Evolutionary conservation across 2,797 vertebrate genomes (phyloP), one percentile per base, ranked within the genome.

Genomic region (Cottoperca gobio): DNA sequence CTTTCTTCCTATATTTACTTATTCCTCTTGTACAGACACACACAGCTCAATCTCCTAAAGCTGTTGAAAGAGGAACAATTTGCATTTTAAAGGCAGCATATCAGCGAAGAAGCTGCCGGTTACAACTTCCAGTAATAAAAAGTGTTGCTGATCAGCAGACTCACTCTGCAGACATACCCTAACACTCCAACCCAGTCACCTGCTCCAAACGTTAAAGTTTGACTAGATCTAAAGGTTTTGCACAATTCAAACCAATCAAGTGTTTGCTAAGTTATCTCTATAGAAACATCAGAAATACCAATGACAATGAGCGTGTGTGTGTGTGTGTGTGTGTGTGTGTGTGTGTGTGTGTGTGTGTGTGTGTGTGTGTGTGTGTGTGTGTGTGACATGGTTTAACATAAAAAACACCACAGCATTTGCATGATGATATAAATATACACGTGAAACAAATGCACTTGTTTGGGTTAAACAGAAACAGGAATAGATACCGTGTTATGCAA

Each of bases 81-180:
- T 73, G 61, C 72, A 75, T 55, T 49, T 71, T n/a, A 67, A 67
- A 61, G 48, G 21, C 23, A 65, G 39, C 40, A 24, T 65, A 49
- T 53, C 57, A 64, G 48, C 43, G 53, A 26, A 59, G 33, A 40
- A 6, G n/a, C n/a, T n/a, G 24, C 14, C 33, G 10, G 19, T 69
- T 35, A 39, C 17, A 24, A 61, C 1, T 26, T 28, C 13, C 1
- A 33, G 31, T 52, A 45, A 72, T 54, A 57, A 42, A 60, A 61
- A 67, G 24, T 58, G 28, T 12, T 42, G 11, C 39, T 63, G 59
- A 63, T 42, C 33, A 33, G 24, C 24, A 24, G 52, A 45, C 42
- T 6, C 40, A 8, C 21, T 37, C 17, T 35, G 46, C 17, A 66
- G 40, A 69, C 24, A 42, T 19, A 40, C 10, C 7, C 31, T 2